Conservation (phyloP, 1,140 invertebrate species). For the Dryas iulia region DNA sequence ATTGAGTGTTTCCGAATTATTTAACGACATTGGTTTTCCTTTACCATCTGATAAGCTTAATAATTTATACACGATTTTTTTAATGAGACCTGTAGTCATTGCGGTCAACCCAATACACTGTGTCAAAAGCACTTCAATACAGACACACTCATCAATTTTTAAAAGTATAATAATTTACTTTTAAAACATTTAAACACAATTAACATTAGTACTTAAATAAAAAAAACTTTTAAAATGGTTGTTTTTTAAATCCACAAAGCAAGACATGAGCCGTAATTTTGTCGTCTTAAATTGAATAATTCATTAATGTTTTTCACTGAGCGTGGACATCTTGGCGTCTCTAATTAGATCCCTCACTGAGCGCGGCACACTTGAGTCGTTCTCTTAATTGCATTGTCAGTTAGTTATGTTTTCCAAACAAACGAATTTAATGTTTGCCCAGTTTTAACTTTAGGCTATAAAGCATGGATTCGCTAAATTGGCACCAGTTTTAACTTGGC, state of each 20-base stretch:
- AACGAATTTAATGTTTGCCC: constrained; percentile 11
- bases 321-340: constrained; percentile 57
- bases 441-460: constrained; percentile 14
- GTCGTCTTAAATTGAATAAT: constrained; percentile 52
- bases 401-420: constrained; percentile 39
- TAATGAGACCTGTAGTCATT: no score
- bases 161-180: no score
- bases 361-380: constrained; percentile 47
- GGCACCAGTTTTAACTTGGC: neutral
- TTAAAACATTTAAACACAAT: no score
- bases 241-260: neutral
- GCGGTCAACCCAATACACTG: no score
- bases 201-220: no score
- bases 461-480: constrained; percentile 5
- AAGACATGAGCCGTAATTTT: neutral
- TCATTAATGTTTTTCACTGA: constrained; percentile 64
- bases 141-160: no score
- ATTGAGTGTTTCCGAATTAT: no score
- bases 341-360: constrained; percentile 60
- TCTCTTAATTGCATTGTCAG: constrained; percentile 61
- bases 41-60: no score
- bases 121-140: no score
- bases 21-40: no score
- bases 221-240: neutral
- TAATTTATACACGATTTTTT: no score